Evolutionary conservation across 1,140 invertebrate genomes (phyloP).

Genomic region (Listronotus oregonensis): DNA sequence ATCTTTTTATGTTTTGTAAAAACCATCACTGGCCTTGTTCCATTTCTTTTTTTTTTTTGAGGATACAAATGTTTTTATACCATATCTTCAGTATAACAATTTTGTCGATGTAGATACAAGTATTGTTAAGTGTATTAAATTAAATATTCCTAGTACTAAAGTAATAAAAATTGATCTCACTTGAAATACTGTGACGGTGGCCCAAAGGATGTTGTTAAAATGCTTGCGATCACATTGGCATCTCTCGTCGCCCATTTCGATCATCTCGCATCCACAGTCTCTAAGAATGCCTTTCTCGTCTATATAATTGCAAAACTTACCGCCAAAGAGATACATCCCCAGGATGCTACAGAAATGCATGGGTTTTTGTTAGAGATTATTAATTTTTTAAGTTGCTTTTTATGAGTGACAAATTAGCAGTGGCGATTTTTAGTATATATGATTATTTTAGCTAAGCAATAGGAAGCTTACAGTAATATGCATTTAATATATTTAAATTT

Average conservation of each 20-base stretch:
- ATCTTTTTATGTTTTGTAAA: too few species aligned
- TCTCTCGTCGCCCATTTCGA: conserved; percentile 76
- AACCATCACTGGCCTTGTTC: too few species aligned
- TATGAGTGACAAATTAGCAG: background rate
- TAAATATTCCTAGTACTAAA: background rate
- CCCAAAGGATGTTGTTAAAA: conserved; percentile 96
- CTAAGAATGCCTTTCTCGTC: conserved; percentile 82
- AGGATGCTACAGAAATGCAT: conserved; percentile 73
- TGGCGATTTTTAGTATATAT: conserved; percentile 1
- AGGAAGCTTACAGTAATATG: too few species aligned
- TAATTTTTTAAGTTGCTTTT: background rate
- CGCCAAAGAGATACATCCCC: conserved; percentile 98
- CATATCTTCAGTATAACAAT: too few species aligned
- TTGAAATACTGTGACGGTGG: conserved; percentile 96
- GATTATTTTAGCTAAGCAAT: too few species aligned
- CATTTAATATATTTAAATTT: too few species aligned
- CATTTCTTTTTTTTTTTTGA: too few species aligned
- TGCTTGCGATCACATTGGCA: conserved; percentile 96
- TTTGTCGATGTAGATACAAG: too few species aligned
- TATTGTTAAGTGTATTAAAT: too few species aligned
- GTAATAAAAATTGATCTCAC: conserved; percentile 64
- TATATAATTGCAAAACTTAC: conserved; percentile 97
- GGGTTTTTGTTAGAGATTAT: conserved; percentile 22
- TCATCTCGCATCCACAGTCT: conserved; percentile 90
- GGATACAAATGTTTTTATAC: too few species aligned